A percentile compares a stretch with the other conserved stretches of the same genome.
These are phyloP conservation scores for Drosophila kikkawai DNA, from an alignment of 1,140 invertebrate species.

Conservation along the genomic window DNA sequence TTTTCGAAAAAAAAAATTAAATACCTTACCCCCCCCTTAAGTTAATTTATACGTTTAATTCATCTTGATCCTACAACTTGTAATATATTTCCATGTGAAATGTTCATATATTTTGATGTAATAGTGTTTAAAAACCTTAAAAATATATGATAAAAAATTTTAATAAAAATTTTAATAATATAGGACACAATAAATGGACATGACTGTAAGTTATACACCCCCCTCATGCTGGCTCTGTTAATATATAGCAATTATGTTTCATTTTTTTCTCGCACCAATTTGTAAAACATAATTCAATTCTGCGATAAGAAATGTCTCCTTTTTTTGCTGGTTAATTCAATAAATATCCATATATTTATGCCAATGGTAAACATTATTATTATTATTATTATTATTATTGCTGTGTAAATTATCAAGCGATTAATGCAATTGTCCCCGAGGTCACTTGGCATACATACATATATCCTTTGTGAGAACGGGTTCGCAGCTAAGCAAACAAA, in stretches of 20 bases:
- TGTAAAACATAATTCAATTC: constrained; percentile 27
- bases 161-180: not conserved
- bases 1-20: too few species aligned
- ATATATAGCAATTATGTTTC: constrained; percentile 1
- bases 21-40: too few species aligned
- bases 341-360: constrained; percentile 55
- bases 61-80: too few species aligned
- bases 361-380: constrained; percentile 35
- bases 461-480: constrained; percentile 25
- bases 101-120: too few species aligned
- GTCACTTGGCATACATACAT: constrained; percentile 3
- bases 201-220: not conserved
- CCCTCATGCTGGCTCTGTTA: not conserved
- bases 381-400: constrained; percentile 41
- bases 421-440: constrained; percentile 53
- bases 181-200: not conserved
- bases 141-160: too few species aligned
- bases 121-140: too few species aligned
- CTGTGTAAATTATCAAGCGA: constrained; percentile 64
- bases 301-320: constrained; percentile 16
- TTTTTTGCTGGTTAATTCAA: constrained; percentile 50
- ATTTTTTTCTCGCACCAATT: constrained; percentile 12
- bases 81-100: too few species aligned
- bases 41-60: too few species aligned
- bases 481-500: constrained; percentile 50